Evolutionary conservation across 2,888 invertebrate genomes (phyloP), one percentile per base, ranked within the genome.

Genomic region (Cordilura impudica): DNA sequence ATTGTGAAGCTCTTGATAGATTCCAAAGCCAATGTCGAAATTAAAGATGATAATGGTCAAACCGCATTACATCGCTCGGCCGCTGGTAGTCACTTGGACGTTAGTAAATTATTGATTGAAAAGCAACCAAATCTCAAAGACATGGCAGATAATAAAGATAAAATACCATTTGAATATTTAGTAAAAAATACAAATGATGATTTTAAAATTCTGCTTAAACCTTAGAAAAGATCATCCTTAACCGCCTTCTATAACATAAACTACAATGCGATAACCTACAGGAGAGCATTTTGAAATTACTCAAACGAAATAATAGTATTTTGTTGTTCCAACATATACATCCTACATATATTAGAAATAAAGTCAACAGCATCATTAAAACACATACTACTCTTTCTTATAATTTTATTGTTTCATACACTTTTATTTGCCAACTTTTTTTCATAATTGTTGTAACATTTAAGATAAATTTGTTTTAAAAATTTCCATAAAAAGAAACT

Each of bases 1-100:
- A 91, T 96, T 81, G 93, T 96, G 0, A 90, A 93, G 83, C 90
- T 94, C 56, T 90, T 97, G 60, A 88, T 95, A 23, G 87, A 91
- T 18, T 90, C 90, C 70, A 92, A 93, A 81, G 96, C 95, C 6
- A 90, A 93, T 87, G 86, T 92, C 4, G 88, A 91, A 81, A 84
- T 93, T 21, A 91, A 92, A 88, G 97, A 97, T 88, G 91, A 91
- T 60, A 97, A 97, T 90, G 96, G 96, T 0, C 94, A 94, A 88
- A 96, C 94, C 31, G 93, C 94, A 21, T 91, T 97, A 19, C 96
- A 97, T 88, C 93, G 96, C 88, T 95, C 95, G 18, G 91, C 91
- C 14, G 90, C 92, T 84, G 92, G 91, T 69, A 91, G 91, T 43
- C 91, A 92, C 82, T 82, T 87, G 56, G 84, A 84, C 56, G 86